Evolutionary conservation across 2,113 vertebrate genomes (phyloP).

Genomic region (Polypterus senegalus): DNA sequence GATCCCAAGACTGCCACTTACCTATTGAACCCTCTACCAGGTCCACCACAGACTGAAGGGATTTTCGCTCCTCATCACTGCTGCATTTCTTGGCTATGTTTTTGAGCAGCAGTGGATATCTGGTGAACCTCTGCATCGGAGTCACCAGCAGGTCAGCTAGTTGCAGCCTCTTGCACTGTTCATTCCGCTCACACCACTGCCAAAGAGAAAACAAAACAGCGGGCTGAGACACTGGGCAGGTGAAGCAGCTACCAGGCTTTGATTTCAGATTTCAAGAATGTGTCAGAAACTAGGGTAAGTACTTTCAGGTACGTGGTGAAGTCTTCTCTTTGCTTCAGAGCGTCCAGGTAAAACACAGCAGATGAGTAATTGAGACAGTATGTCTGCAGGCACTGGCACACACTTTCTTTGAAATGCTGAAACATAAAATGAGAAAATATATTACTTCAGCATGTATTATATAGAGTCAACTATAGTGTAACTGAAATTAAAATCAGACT

Average conservation of each 20-base stretch:
- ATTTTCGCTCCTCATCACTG: conserved; percentile 37
- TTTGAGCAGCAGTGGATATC: conserved; percentile 68
- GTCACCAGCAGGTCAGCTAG: conserved; percentile 70
- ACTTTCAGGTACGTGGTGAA: conserved; percentile 79
- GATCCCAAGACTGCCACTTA: conserved; percentile 36
- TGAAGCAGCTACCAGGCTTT: not conserved
- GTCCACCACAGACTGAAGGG: conserved; percentile 57
- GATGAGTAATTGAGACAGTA: conserved; percentile 83
- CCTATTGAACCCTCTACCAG: conserved; percentile 71
- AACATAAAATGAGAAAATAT: conserved; percentile 16
- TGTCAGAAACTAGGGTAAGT: conserved; percentile 16
- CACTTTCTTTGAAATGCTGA: conserved; percentile 59
- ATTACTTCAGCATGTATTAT: too few species aligned
- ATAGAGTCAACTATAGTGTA: too few species aligned
- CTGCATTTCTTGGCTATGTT: conserved; percentile 67
- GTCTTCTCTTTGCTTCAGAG: conserved; percentile 69
- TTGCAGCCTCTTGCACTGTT: conserved; percentile 61
- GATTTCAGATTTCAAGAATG: too few species aligned
- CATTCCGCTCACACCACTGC: conserved; percentile 74
- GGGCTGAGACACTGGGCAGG: not conserved
- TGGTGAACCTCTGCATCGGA: conserved; percentile 64
- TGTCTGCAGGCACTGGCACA: conserved; percentile 75
- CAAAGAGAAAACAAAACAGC: conserved; percentile 18
- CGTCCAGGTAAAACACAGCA: conserved; percentile 71
- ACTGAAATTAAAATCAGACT: too few species aligned